Base-by-base conservation (phyloP, 2,888 invertebrate genomes). In the Tachystola acroxantha region DNA sequence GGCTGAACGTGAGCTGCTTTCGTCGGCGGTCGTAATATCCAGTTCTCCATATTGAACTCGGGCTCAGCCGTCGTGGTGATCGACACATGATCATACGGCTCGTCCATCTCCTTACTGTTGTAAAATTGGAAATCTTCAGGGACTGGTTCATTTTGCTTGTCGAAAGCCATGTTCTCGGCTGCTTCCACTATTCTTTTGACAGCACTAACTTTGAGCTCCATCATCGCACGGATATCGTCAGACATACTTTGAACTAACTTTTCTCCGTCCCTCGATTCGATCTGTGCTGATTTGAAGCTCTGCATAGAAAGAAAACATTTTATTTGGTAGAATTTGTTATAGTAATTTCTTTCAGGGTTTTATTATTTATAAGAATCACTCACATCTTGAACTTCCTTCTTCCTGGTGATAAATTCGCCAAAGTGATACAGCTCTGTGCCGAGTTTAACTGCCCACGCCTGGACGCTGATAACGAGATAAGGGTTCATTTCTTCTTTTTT, bases 131-230 rank as follows among this genome's bases (percentile, higher is more conserved):
- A 93, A 56, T 89, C 88, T 54, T 91, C 90, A 10, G 86, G 85
- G 3, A 89, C 88, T 0, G 77, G 73, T 46, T 86, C 86, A 39
- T 67, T 84, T 61, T 86, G 86, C 62, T 85, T 86, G 45, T 85
- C 85, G 46, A 92, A 88, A 1, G 95, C 94, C 65, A 93, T 92
- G 49, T 93, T 92, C 68, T 96, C 96, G 0, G 96, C 96, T 5
- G 93, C 92, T 69, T 96, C 96, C 84, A 96, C 95, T 57, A 96
- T 96, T 57, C 96, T 89, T 85, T 91, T 91, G 19, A 97, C 94
- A 7, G 96, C 96, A 51, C 94, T 93, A 44, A 95, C 93, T 88
- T 96, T 96, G 27, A 93, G 90, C 48, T 94, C 93, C 92, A 96
- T 94, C 94, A 96, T 96, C 36, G 91, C 91, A 60, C 93, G 92